phyloP scores from a whole-genome alignment of 2,797 vertebrate genomes.

The Enteromius thamalakanensis region DNA sequence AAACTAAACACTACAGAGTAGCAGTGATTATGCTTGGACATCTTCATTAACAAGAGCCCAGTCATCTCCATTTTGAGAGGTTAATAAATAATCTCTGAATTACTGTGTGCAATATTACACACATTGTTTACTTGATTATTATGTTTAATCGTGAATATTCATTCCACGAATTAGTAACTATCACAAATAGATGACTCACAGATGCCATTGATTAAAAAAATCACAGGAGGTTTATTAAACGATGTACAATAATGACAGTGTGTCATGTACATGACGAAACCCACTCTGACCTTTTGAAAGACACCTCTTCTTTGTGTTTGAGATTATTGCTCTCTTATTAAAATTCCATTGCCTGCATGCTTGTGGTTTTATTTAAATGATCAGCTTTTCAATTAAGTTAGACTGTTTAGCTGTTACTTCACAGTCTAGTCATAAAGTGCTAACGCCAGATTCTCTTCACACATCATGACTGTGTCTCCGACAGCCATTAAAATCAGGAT shows the following conservation, averaged over 20 bases:
- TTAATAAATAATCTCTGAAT: slow-evolving; percentile 2
- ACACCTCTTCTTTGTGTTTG: background rate
- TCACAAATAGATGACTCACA: slow-evolving; percentile 9
- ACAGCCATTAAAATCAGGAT: slow-evolving; percentile 54
- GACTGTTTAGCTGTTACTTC: slow-evolving; percentile 41
- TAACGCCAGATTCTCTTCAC: slow-evolving; percentile 41
- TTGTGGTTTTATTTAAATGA: slow-evolving; percentile 17
- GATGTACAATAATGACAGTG: background rate
- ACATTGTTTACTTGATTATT: slow-evolving; percentile 13
- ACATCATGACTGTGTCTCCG: slow-evolving; percentile 37
- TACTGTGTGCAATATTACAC: slow-evolving; percentile 4
- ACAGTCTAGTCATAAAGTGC: slow-evolving; percentile 40
- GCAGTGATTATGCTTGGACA: background rate
- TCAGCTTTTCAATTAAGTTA: slow-evolving; percentile 36
- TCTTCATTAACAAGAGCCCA: background rate
- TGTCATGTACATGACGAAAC: background rate
- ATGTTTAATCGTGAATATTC: slow-evolving; percentile 16
- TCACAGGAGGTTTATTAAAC: slow-evolving; percentile 14
- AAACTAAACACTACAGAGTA: background rate
- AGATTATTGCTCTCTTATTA: background rate
- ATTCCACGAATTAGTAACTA: slow-evolving; percentile 6
- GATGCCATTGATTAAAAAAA: slow-evolving; percentile 8
- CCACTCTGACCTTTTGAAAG: background rate
- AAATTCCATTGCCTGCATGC: background rate
- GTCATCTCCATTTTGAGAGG: background rate